Evolutionary conservation across 2,888 invertebrate species (phyloP).

Genomic region (Ormyrus thymus): DNA sequence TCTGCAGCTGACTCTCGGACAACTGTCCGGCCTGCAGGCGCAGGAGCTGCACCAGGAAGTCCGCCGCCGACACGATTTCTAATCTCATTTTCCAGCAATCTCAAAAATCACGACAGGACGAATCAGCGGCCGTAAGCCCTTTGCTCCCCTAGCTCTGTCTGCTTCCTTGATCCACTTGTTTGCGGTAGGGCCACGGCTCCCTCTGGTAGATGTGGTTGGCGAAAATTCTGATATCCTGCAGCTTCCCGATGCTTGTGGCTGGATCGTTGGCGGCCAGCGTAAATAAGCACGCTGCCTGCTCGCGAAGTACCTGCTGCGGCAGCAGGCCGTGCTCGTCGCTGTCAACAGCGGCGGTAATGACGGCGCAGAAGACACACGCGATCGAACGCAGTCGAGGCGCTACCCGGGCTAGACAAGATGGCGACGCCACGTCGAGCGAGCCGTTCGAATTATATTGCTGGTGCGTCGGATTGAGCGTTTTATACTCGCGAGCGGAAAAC

Average conservation of each 20-base stretch:
- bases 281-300: neutral
- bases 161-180: neutral
- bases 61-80: constrained; percentile 76
- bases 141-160: neutral
- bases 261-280: constrained; percentile 31
- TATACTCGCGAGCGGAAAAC: neutral
- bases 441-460: constrained; percentile 57
- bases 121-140: no score
- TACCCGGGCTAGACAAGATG: constrained; percentile 65
- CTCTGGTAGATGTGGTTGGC: constrained; percentile 15
- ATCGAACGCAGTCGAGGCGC: neutral
- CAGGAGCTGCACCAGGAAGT: constrained; percentile 76
- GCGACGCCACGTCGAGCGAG: constrained; percentile 69
- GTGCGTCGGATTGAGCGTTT: neutral
- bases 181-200: neutral
- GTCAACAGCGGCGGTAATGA: neutral
- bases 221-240: neutral
- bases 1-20: constrained; percentile 74
- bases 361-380: no score
- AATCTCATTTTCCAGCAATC: constrained; percentile 72
- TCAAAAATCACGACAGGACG: constrained; percentile 21
- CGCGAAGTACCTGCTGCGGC: no score
- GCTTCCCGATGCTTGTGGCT: neutral
- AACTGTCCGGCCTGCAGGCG: constrained; percentile 73
- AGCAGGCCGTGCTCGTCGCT: neutral